Evolutionary conservation across 2,888 invertebrate species (phyloP).

Genomic region (Hermaeophaga mercurialis): DNA sequence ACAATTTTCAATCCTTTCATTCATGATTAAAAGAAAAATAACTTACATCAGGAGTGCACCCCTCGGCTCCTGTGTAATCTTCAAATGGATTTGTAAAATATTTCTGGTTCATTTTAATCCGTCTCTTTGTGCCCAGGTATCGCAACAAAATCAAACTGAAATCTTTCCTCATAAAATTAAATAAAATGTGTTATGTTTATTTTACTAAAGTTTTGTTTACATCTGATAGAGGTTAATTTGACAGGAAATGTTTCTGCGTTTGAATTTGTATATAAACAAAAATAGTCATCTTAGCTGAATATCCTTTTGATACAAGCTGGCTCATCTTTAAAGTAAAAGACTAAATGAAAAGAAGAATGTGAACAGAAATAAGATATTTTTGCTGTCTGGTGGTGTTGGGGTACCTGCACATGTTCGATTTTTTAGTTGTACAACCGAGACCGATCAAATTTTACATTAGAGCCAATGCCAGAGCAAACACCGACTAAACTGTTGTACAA

Average conservation of each 20-base stretch:
- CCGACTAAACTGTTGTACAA: no score
- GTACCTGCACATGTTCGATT: no score
- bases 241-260: conserved; percentile 20
- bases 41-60: conserved; percentile 19
- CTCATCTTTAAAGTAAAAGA: no score
- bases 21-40: neutral
- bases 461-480: no score
- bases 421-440: no score
- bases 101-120: conserved; percentile 29
- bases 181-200: conserved; percentile 18
- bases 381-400: no score
- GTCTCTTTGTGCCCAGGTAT: neutral
- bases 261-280: conserved; percentile 10
- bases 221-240: conserved; percentile 23
- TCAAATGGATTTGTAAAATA: conserved; percentile 60
- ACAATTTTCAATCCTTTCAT: neutral
- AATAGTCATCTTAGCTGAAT: no score
- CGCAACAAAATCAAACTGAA: conserved; percentile 5
- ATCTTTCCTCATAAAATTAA: conserved; percentile 14
- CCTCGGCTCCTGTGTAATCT: conserved; percentile 44
- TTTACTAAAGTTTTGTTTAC: conserved; percentile 20
- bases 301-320: no score
- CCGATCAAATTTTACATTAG: no score
- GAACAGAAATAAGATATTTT: no score
- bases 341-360: no score